Conservation (phyloP, 2,888 invertebrate species). For the Miltochrista miniata region DNA sequence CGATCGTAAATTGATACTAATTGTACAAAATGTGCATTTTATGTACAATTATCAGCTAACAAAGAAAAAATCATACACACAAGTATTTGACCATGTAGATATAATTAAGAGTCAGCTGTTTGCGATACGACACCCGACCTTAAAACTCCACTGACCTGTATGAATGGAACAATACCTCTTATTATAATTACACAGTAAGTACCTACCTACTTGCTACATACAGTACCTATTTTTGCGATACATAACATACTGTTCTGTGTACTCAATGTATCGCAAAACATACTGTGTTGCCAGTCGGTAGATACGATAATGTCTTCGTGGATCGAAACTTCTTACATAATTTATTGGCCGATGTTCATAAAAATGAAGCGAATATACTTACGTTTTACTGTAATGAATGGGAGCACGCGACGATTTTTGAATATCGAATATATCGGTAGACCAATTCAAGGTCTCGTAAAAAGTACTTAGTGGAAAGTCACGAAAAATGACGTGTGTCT, state of each 20-base stretch:
- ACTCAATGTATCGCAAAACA: background rate
- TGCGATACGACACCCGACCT: conserved; percentile 55
- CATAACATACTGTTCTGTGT: conserved; percentile 13
- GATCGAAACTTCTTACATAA: conserved; percentile 23
- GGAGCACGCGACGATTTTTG: conserved; percentile 52
- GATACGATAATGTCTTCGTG: background rate
- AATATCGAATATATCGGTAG: conserved; percentile 53
- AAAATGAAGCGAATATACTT: conserved; percentile 43
- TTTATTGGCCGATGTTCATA: conserved; percentile 34
- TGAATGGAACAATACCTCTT: conserved; percentile 65
- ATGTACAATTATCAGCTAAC: conserved; percentile 13
- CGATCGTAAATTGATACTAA: conserved; percentile 26
- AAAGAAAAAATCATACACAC: conserved; percentile 13
- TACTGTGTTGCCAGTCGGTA: conserved; percentile 14
- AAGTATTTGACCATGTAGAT: conserved; percentile 16
- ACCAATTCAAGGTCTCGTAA: conserved; percentile 54
- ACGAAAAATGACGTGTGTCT: conserved; percentile 73
- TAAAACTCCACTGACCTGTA: conserved; percentile 53
- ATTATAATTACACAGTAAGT: conserved; percentile 49
- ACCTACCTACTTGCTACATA: conserved; percentile 20
- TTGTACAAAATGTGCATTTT: conserved; percentile 25
- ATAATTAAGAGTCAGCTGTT: conserved; percentile 58
- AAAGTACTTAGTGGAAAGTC: conserved; percentile 68
- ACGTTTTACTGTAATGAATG: conserved; percentile 46
- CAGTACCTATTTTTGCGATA: conserved; percentile 28